Evolutionary conservation across 2,797 vertebrate species (phyloP).

Genomic region (Pseudotriccus pelzelni): DNA sequence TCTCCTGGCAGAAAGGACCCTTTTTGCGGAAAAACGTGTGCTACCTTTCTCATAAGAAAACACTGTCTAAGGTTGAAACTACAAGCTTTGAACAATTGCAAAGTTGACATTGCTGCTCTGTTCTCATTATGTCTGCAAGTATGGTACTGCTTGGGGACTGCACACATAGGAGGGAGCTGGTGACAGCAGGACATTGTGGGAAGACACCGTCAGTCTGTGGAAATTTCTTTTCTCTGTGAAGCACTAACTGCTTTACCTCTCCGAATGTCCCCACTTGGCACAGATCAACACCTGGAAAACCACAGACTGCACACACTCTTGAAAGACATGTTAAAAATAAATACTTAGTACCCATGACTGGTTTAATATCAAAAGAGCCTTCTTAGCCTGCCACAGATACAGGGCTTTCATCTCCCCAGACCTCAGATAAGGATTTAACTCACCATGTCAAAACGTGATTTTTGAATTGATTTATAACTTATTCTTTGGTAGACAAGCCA

Average conservation of each 20-base stretch:
- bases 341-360: not conserved
- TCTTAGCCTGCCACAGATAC: not conserved
- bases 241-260: not conserved
- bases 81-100: not conserved
- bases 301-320: not conserved
- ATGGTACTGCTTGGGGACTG: not conserved
- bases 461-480: not conserved
- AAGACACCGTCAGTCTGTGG: not conserved
- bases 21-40: not conserved
- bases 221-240: not conserved
- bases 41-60: not conserved
- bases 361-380: not conserved
- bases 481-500: not conserved
- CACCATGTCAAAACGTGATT: not conserved
- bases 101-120: not conserved
- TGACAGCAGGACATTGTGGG: not conserved
- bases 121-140: not conserved
- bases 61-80: not conserved
- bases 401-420: not conserved
- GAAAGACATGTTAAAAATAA: not conserved
- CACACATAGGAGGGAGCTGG: not conserved
- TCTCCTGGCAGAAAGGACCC: not conserved
- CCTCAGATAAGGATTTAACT: not conserved
- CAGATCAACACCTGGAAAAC: not conserved
- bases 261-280: not conserved